Evolutionary conservation across 1,140 invertebrate genomes (phyloP), one percentile per base, ranked within the genome.

Genomic region (Harpegnathos saltator): DNA sequence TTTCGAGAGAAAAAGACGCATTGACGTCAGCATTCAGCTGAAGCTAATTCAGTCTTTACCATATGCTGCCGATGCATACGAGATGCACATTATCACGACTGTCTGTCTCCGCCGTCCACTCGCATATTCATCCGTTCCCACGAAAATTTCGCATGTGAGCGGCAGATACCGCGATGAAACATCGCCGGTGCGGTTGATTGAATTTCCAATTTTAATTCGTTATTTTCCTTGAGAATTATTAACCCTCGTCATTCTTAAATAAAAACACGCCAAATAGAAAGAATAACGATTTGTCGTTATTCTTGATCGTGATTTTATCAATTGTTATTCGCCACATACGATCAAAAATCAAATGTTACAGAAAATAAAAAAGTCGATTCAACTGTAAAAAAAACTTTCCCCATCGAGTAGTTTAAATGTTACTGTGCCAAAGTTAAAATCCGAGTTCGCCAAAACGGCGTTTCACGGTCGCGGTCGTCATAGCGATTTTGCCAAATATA

Each of bases 11-110:
- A 75, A 62, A 44, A 75, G 50, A 44, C 26, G 19, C n/a, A 75
- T 65, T 75, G 73, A 75, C 73, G 73, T 65, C 44, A 75, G 44
- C 26, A 65, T 63, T 63, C 26, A 29, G 22, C 65, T 19, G 44
- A 63, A 33, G 24, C 12, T 33, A 75, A 65, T 65, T 75, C 4
- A 59, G 14, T 12, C 38, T 52, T 65, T 19, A 22, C 3, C 15
- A 62, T 9, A 50, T n/a, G 5, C 17, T 4, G 26, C 7, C 14
- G 2, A 44, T 44, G 38, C 38, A 9, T 44, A 9, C 7, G 38
- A 44, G 17, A 61, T 22, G 5, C 17, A 3, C 19, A 15, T 50
- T 38, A 58, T 58, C 3, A 22, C 33, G n/a, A 19, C 50, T 24
- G 38, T 44, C 38, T 44, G 38, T 11, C 38, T 11, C 38, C 38